Evolutionary conservation across 2,888 invertebrate species (phyloP).

Genomic region (Hymenopus coronatus): DNA sequence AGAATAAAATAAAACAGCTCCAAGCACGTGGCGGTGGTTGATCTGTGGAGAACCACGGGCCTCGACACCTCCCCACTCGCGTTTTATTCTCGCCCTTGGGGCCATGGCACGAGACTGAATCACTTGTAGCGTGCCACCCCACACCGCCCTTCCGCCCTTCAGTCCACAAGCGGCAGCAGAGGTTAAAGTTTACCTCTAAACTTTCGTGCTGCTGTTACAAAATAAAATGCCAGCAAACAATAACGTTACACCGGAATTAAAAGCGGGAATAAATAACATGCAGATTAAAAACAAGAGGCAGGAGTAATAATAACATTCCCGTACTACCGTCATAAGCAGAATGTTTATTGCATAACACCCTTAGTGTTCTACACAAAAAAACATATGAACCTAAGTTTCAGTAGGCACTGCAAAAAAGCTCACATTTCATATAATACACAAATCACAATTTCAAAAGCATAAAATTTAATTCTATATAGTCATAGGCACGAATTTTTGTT

Average conservation of each 20-base stretch:
- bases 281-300: background rate
- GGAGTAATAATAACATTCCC: background rate
- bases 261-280: background rate
- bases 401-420: too few relatives aligned
- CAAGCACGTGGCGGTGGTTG: background rate
- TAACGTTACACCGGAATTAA: background rate
- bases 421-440: too few relatives aligned
- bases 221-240: background rate
- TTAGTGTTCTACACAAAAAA: background rate
- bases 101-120: background rate
- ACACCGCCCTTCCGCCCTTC: background rate
- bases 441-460: too few relatives aligned
- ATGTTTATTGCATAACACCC: background rate
- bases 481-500: too few relatives aligned
- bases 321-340: background rate
- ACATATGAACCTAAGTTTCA: too few relatives aligned
- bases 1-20: background rate
- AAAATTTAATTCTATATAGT: too few relatives aligned
- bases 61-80: background rate
- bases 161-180: background rate
- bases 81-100: background rate
- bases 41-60: background rate
- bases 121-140: background rate
- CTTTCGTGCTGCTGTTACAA: background rate
- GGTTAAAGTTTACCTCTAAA: background rate